Base-by-base conservation (phyloP, 2,888 invertebrate genomes). In the Anoplius nigerrimus region DNA sequence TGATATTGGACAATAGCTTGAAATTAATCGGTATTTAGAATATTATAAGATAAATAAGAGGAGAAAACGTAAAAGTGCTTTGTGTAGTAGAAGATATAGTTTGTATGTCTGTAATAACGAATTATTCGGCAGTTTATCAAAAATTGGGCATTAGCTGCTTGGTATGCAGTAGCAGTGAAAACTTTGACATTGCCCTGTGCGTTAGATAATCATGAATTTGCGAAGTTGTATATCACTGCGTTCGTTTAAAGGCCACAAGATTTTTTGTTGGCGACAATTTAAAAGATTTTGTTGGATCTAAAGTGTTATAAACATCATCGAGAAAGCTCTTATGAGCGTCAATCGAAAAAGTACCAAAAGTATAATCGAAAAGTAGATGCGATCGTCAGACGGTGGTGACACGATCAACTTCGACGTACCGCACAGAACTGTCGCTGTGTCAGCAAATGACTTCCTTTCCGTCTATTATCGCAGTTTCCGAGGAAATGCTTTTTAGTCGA, bases 391-490 rank as follows among this genome's bases (percentile, higher is more conserved):
- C 96, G 79, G 96, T 96, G 86, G 96, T 96, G 87, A 96, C 96
- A 75, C 96, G 93, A 89, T 96, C 96, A 83, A 96, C 93, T 90
- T 96, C 96, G 88, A 96, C 95, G 90, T 96, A 96, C 88, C 95
- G 95, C 91, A 95, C 96, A 93, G 96, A 95, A 94, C 95, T 95
- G 93, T 96, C 95, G 94, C 94, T 95, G 92, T 95, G 96, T 96
- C 96, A 96, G 96, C 96, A 95, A 92, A 96, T 95, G 90, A 95
- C 94, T 89, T 95, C 95, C 89, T 95, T 95, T 84, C 95, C 95
- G 83, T 95, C 95, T 83, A 95, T 93, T 74, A 95, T 94, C 75
- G 95, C 95, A 76, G 95, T 95, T 89, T 95, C 95, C 27, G 94
- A 94, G 67, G 94, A 95, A 60, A 95, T 90, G 78, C 95, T 95